These are phyloP conservation scores for Tamias sibiricus DNA, from an alignment of 2,113 vertebrate genomes.

Conservation along the genomic window DNA sequence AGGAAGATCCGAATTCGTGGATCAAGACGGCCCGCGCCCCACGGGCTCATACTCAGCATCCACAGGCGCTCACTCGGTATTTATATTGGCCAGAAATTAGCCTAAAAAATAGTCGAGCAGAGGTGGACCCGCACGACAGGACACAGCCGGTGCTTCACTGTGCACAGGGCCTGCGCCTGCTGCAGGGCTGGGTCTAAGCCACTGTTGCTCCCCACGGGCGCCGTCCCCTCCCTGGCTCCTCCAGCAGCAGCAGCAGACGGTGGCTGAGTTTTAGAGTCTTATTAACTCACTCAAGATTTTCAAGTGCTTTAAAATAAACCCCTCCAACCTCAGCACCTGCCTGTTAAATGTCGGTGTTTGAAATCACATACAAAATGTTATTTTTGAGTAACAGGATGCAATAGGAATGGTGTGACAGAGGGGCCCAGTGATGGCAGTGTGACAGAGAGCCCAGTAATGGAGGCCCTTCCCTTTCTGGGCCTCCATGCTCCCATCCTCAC, in stretches of 20 bases:
- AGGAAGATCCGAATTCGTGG: not conserved
- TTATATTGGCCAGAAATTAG: not conserved
- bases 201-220: not conserved
- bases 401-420: not conserved
- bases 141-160: no score
- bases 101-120: not conserved
- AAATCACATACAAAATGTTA: not conserved
- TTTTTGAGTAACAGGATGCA: not conserved
- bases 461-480: no score
- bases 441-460: no score
- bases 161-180: no score
- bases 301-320: conserved; percentile 25
- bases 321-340: not conserved
- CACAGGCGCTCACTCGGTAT: not conserved
- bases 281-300: not conserved
- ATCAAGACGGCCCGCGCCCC: no score
- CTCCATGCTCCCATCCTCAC: not conserved
- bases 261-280: not conserved
- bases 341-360: not conserved
- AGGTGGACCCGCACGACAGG: not conserved
- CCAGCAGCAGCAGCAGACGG: not conserved
- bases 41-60: not conserved
- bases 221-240: no score
- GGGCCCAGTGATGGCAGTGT: no score
- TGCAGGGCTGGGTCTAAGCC: not conserved